phyloP scores from a whole-genome alignment of 2,797 vertebrate species.

The Chelon auratus region DNA sequence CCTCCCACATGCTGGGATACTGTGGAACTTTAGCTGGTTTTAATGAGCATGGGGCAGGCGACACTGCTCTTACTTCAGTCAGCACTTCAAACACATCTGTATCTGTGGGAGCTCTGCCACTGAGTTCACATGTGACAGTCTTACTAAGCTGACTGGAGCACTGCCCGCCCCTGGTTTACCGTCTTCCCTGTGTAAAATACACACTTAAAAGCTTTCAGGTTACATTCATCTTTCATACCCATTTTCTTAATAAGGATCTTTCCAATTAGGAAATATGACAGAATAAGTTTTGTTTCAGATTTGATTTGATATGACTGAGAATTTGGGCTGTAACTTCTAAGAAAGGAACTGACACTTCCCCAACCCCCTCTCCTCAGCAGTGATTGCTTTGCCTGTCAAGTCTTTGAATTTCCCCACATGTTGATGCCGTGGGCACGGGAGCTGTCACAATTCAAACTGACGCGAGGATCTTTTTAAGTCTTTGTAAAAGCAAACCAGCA shows the following conservation, averaged over 20 bases:
- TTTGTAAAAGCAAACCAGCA: too few relatives aligned
- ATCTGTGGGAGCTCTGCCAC: constrained; percentile 37
- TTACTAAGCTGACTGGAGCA: constrained; percentile 24
- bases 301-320: neutral
- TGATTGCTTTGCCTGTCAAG: neutral
- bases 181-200: constrained; percentile 14
- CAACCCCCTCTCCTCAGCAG: neutral
- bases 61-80: constrained; percentile 62
- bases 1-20: constrained; percentile 70
- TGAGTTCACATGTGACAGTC: constrained; percentile 31
- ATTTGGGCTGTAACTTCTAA: neutral
- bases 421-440: neutral
- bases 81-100: constrained; percentile 68
- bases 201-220: neutral
- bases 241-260: neutral
- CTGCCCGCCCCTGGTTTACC: constrained; percentile 13
- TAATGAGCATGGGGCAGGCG: constrained; percentile 60
- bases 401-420: neutral
- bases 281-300: too few relatives aligned
- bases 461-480: too few relatives aligned
- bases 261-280: neutral
- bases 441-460: too few relatives aligned
- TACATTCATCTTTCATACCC: neutral
- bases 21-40: constrained; percentile 55
- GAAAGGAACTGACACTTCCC: neutral